Evolutionary conservation across 2,113 vertebrate genomes (phyloP), one percentile per base, ranked within the genome.

Genomic region (Catharus bicknelli): DNA sequence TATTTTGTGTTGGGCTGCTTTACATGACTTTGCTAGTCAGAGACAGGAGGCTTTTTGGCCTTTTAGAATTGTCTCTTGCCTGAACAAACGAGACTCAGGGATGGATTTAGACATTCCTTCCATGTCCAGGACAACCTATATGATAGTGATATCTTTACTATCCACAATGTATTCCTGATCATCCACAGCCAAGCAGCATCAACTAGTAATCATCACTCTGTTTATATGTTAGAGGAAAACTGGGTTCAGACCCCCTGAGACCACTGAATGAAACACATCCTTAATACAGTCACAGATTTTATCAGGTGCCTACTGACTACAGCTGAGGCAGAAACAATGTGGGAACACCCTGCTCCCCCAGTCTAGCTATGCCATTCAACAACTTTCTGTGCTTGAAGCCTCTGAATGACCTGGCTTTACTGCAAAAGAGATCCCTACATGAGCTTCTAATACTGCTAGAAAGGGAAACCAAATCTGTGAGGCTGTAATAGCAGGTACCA

Each of bases 21-120:
- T 48, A 70, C 18, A 25, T 1, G 7, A 54, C 21, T 26, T 77
- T 74, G 89, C 36, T 50, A 29, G 18, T 34, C 74, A 84, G 23
- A 73, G 45, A 74, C 45, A 69, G 58, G 48, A 76, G 40, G 18
- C 17, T 18, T 77, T 88, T 12, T 62, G 23, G 55, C 11, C 34
- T 74, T 80, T 86, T 20, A 69, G 73, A 64, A 83, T 0, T 57
- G 16, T 22, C 25, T 88, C 54, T 83, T 90, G 34, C 47, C 63
- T 76, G 45, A 43, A 10, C 27, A 82, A 70, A 50, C 0, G 0
- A 18, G 23, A 95, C 95, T 96, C 72, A 98, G 94, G 83, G 86
- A 93, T 64, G 89, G 59, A 26, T 97, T 97, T 78, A 97, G 93
- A 73, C 96, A 7, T 50, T 48, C 34, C 17, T 53, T n/a, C 36